phyloP scores from a whole-genome alignment of 2,797 vertebrate species.

The Chanos chanos region DNA sequence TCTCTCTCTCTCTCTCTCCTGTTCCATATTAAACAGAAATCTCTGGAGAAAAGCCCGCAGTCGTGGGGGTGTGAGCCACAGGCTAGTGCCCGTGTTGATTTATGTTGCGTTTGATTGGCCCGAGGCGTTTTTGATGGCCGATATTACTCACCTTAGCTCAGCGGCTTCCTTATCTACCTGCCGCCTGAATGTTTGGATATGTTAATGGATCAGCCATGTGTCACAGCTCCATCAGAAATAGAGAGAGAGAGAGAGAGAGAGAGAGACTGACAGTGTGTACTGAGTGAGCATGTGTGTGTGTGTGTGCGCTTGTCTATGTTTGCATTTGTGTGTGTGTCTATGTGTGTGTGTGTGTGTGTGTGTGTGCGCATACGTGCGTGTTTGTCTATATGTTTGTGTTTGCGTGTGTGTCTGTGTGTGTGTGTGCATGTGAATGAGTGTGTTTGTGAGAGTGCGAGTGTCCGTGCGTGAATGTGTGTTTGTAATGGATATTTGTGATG shows the following conservation, averaged over 20 bases:
- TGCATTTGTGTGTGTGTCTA: too few species aligned
- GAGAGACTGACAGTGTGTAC: neutral
- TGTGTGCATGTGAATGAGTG: too few species aligned
- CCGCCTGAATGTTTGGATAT: slow-evolving; percentile 7
- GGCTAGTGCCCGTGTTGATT: neutral
- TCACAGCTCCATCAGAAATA: slow-evolving; percentile 1
- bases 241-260: neutral
- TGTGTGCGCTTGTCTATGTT: too few species aligned
- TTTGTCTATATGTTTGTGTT: too few species aligned
- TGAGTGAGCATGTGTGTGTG: too few species aligned
- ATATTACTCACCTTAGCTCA: neutral
- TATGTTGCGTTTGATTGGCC: neutral
- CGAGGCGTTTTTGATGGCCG: neutral
- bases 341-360: too few species aligned
- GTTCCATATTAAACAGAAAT: neutral
- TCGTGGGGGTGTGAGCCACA: neutral
- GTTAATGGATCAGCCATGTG: slow-evolving; percentile 1
- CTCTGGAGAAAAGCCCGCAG: neutral
- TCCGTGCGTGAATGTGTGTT: too few species aligned
- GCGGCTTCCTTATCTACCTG: neutral
- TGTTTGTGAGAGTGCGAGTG: too few species aligned
- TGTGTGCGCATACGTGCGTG: too few species aligned
- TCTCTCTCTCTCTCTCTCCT: neutral
- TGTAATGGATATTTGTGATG: too few species aligned
- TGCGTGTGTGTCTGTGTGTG: too few species aligned